A percentile compares a stretch with the other conserved stretches of the same genome.
phyloP scores from a whole-genome alignment of 2,113 vertebrate genomes.

The Odocoileus hemionus region DNA sequence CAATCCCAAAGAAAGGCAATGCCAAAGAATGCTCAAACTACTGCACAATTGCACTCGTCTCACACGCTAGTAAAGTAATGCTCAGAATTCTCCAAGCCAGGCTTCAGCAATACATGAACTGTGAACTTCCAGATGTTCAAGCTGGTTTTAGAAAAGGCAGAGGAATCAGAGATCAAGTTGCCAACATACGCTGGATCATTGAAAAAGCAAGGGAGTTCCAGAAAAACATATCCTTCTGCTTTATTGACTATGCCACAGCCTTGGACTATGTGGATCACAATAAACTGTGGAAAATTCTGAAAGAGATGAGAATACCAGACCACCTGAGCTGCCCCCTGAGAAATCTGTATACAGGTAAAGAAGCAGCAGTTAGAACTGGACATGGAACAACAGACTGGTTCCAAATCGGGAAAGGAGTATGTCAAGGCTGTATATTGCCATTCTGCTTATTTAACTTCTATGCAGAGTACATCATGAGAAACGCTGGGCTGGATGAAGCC shows the following conservation, averaged over 20 bases:
- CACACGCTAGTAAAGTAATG: not conserved
- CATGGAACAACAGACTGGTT: not conserved
- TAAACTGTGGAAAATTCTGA: not conserved
- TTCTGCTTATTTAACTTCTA: not conserved
- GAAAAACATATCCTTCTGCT: not conserved
- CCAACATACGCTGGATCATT: not conserved
- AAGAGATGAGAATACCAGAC: not conserved
- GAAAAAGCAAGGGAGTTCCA: not conserved
- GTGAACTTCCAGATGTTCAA: not conserved
- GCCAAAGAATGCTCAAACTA: not conserved
- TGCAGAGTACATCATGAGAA: not conserved
- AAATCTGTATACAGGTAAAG: not conserved
- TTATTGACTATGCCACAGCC: not conserved
- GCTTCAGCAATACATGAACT: not conserved
- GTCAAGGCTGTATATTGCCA: not conserved
- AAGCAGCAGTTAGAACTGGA: not conserved
- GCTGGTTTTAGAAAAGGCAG: not conserved
- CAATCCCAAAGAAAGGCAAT: not conserved
- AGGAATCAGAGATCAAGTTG: not conserved
- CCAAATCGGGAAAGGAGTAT: not conserved
- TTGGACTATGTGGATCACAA: not conserved
- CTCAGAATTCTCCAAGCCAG: not conserved
- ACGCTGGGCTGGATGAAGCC: accelerated
- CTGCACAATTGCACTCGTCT: not conserved
- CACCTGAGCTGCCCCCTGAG: not conserved